Conservation (phyloP, 2,888 invertebrate genomes). For the Agrilus mali region DNA sequence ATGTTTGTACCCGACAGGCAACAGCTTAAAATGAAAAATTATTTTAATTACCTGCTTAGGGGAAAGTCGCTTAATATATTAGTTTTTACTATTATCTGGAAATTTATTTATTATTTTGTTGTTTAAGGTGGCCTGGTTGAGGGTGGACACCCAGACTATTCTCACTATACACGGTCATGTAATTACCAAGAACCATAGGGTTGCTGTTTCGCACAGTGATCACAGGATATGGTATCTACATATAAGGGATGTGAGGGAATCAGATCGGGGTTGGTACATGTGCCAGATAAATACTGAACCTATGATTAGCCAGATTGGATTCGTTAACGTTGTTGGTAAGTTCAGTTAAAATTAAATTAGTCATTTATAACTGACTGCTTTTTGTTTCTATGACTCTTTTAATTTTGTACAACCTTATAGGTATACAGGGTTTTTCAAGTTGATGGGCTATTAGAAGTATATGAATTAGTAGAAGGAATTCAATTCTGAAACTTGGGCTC, state of each 20-base stretch:
- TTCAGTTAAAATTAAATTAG: conserved; percentile 10
- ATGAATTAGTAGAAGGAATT: too few relatives aligned
- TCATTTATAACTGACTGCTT: not conserved
- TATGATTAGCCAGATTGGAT: conserved; percentile 58
- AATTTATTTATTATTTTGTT: too few relatives aligned
- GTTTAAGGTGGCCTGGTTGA: conserved; percentile 75
- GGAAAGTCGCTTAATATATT: too few relatives aligned
- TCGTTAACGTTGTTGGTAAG: conserved; percentile 54
- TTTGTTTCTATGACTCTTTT: too few relatives aligned
- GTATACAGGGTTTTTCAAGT: too few relatives aligned
- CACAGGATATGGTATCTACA: conserved; percentile 71
- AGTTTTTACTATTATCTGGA: too few relatives aligned
- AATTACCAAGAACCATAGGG: conserved; percentile 80
- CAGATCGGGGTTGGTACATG: conserved; percentile 76
- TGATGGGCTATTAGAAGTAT: too few relatives aligned
- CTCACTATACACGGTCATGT: conserved; percentile 80
- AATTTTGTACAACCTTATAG: too few relatives aligned
- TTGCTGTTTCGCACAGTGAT: conserved; percentile 67
- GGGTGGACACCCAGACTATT: conserved; percentile 83
- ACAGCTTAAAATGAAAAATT: too few relatives aligned
- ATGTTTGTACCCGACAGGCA: too few relatives aligned
- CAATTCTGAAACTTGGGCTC: too few relatives aligned
- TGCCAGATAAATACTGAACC: conserved; percentile 66
- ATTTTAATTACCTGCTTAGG: too few relatives aligned
- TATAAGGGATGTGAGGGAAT: conserved; percentile 63